Evolutionary conservation across 2,113 vertebrate genomes (phyloP).

Genomic region (Trematomus loennbergii): DNA sequence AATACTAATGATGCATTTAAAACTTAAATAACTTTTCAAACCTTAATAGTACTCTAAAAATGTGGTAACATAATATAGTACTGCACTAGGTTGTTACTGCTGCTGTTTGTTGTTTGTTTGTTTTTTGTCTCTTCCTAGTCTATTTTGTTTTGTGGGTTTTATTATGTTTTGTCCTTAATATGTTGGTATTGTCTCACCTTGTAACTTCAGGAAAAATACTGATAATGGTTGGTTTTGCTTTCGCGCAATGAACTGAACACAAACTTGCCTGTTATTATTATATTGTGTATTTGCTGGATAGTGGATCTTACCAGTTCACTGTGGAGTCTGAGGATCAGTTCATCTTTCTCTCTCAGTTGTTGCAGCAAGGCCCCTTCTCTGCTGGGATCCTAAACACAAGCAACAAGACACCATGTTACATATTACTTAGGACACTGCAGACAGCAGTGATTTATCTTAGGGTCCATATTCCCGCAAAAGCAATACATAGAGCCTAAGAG

Average conservation of each 20-base stretch:
- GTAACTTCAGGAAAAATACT: neutral
- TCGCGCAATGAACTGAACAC: neutral
- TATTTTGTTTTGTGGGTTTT: too few relatives aligned
- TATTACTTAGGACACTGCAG: conserved; percentile 33
- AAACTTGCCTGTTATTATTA: neutral
- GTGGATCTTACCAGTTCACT: conserved; percentile 91
- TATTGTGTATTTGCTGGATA: neutral
- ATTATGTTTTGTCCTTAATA: too few relatives aligned
- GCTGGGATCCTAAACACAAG: conserved; percentile 88
- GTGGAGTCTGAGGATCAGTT: conserved; percentile 91
- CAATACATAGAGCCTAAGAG: conserved; percentile 38
- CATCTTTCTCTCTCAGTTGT: conserved; percentile 94
- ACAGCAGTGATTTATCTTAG: conserved; percentile 49
- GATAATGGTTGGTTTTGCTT: neutral
- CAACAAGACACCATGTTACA: conserved; percentile 44
- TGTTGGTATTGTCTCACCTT: too few relatives aligned
- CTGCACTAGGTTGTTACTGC: too few relatives aligned
- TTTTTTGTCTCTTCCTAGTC: too few relatives aligned
- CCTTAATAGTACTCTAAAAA: neutral
- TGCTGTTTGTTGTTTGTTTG: too few relatives aligned
- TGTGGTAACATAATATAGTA: too few relatives aligned
- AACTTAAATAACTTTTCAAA: neutral
- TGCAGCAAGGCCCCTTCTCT: conserved; percentile 94
- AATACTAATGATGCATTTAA: neutral
- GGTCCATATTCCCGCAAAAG: conserved; percentile 38